Evolutionary conservation across 2,888 invertebrate genomes (phyloP), one percentile per base, ranked within the genome.

Genomic region (Blastobasis lacticolella): DNA sequence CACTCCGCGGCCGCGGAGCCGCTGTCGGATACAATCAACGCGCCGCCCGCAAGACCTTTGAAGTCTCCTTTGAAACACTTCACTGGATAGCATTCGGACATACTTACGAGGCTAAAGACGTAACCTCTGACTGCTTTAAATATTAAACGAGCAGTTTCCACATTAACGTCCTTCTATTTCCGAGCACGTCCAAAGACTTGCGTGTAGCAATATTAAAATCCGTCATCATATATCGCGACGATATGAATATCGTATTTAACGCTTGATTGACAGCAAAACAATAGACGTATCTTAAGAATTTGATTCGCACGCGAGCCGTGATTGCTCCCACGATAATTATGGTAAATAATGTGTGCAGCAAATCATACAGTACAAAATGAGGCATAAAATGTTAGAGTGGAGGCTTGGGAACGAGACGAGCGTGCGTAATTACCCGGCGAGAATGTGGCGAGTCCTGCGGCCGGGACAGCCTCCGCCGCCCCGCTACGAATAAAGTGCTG

Each of bases 311-410:
- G 73, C 71, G 66, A 76, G 64, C 62, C 53, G 56, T 55, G 60
- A 66, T 71, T 67, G 68, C 75, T 85, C 85, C 75, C 85, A 84
- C 82, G 81, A 80, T 78, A 82, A 84, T 84, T 80, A 83, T 67
- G 71, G 69, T 71, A 78, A 81, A 76, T 80, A 77, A 77, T 71
- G 71, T 76, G 74, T 78, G 75, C 78, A 75, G 78, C 81, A 85
- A 84, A 85, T 85, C 81, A 84, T 83, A 83, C 72, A 80, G 71
- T 79, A 75, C 76, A 73, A 81, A 82, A 84, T 82, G 78, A 81
- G 81, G 81, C 80, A 81, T 84, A 80, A 84, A 85, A 84, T 77
- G 80, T 79, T 78, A 81, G 74, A 80, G 75, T 70, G 62, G 71
- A 71, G 69, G 78, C 81, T 79, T 82, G 82, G 81, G 78, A 83